These are phyloP conservation scores for Neotoxoptera formosana DNA, from an alignment of 1,140 invertebrate genomes.

Conservation along the genomic window DNA sequence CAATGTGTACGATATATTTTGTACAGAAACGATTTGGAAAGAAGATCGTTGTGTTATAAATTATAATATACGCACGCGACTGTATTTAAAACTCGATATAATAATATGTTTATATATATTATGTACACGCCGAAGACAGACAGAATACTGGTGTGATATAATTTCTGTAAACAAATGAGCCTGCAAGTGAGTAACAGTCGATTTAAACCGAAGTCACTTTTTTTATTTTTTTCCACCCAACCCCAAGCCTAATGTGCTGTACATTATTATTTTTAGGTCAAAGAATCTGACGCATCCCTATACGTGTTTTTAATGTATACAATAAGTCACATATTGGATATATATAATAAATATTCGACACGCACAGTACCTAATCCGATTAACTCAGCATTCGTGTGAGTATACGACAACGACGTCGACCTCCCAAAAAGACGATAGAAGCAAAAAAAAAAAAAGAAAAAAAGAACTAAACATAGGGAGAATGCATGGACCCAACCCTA, in stretches of 20 bases:
- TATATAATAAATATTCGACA: conserved; percentile 34
- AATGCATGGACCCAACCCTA: conserved; percentile 27
- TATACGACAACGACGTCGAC: conserved; percentile 20
- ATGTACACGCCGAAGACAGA: background rate
- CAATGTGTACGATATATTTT: background rate
- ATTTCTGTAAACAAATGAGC: conserved; percentile 21
- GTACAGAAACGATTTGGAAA: background rate
- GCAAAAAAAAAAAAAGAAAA: conserved; percentile 15
- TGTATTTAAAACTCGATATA: conserved; percentile 33
- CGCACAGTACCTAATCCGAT: conserved; percentile 44
- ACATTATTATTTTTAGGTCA: conserved; percentile 41
- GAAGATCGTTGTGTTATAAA: background rate
- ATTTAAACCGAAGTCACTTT: conserved; percentile 14
- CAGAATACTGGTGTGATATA: conserved; percentile 19
- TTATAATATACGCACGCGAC: background rate
- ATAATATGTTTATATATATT: conserved; percentile 8
- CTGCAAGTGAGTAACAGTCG: background rate
- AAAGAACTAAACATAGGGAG: conserved; percentile 26
- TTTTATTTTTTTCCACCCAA: background rate
- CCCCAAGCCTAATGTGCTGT: background rate
- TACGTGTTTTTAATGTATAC: conserved; percentile 45
- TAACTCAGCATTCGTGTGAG: conserved; percentile 23
- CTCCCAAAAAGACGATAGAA: conserved; percentile 50
- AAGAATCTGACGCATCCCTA: conserved; percentile 14
- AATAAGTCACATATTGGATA: conserved; percentile 35